These are phyloP conservation scores for Turritopsis rubra DNA, from an alignment of 30 jellyfish, hydroid and myxozoan species.

Conservation along the genomic window DNA sequence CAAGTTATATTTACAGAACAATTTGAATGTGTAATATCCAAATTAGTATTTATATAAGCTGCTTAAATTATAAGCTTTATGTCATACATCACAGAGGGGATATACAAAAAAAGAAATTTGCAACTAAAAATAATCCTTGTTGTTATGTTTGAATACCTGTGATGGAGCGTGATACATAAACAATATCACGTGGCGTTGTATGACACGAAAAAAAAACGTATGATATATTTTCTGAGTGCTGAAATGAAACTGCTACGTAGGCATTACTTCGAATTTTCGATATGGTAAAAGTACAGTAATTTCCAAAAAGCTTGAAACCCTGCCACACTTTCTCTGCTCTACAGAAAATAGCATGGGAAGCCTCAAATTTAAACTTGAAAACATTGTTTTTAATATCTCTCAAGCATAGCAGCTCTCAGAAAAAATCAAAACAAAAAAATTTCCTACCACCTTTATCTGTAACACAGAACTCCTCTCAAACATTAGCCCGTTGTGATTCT, in stretches of 20 bases:
- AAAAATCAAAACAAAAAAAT: not conserved
- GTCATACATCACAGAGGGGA: not conserved
- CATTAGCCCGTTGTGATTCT: slow-evolving; percentile 9
- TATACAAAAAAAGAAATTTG: not conserved
- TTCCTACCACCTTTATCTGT: too few species aligned
- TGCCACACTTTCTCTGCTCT: slow-evolving; percentile 6
- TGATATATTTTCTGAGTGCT: not conserved
- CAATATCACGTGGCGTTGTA: slow-evolving; percentile 15
- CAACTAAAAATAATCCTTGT: not conserved
- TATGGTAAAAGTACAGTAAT: too few species aligned
- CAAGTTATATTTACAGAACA: not conserved
- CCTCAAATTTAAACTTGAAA: not conserved
- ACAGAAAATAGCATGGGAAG: not conserved
- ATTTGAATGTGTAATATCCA: not conserved
- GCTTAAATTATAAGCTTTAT: not conserved
- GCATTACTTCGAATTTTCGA: not conserved
- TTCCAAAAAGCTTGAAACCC: not conserved
- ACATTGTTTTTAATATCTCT: not conserved
- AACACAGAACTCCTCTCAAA: too few species aligned
- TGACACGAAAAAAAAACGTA: slow-evolving; percentile 6
- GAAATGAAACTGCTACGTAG: not conserved
- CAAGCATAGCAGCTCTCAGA: not conserved
- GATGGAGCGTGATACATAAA: not conserved
- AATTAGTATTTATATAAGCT: not conserved
- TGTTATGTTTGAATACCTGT: not conserved